These are phyloP conservation scores for Synergus gifuensis DNA, from an alignment of 2,888 invertebrate genomes.

Conservation along the genomic window DNA sequence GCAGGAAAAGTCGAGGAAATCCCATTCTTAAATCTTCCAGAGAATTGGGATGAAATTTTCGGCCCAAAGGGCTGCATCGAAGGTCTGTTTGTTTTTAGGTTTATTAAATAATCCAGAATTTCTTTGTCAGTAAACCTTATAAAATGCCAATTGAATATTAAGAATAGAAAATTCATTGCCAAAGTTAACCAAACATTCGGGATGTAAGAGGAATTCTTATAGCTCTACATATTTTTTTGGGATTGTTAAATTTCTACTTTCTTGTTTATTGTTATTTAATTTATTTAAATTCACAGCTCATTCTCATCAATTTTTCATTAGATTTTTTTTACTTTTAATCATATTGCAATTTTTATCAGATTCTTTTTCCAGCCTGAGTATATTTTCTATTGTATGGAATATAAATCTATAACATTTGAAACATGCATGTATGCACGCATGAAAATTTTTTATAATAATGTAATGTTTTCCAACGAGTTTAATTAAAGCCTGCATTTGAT, in stretches of 20 bases:
- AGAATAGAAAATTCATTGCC: not conserved
- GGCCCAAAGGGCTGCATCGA: constrained; percentile 74
- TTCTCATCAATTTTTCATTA: not conserved
- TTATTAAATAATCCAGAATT: constrained; percentile 49
- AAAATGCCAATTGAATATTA: not conserved
- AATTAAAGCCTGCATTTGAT: not conserved
- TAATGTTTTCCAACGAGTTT: not conserved
- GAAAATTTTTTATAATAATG: not conserved
- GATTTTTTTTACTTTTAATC: not conserved
- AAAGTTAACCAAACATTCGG: not conserved
- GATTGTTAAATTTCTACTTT: not conserved
- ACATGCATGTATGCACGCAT: not conserved
- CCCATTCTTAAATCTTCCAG: constrained; percentile 62
- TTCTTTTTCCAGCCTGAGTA: not conserved
- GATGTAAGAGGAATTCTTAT: not conserved
- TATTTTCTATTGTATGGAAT: not conserved
- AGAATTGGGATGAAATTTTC: constrained; percentile 71
- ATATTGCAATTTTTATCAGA: not conserved
- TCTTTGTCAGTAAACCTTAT: constrained; percentile 25
- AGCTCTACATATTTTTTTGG: not conserved
- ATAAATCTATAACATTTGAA: not conserved
- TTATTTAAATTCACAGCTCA: not conserved
- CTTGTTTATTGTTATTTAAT: not conserved
- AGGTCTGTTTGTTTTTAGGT: constrained; percentile 72
- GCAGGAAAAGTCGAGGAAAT: constrained; percentile 60